Base-by-base conservation (phyloP, 2,113 vertebrate species). In the Trematocara zebra region DNA sequence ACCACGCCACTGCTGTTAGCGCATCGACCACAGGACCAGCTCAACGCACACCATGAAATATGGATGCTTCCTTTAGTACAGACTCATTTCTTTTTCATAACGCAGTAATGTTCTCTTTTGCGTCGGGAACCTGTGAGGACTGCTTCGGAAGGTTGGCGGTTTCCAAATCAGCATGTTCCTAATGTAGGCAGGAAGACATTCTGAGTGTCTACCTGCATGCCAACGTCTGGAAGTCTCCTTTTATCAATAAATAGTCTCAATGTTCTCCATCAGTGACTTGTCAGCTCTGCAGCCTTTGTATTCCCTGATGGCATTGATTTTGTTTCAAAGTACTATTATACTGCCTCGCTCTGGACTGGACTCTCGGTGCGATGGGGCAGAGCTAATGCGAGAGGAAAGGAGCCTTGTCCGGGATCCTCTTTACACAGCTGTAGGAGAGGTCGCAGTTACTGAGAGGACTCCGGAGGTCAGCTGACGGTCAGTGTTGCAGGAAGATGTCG, bases 71-170 rank as follows among this genome's bases (percentile, higher is more conserved):
- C 88, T 92, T 90, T 79, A 85, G 90, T 28, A 87, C 87, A 20
- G 82, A 17, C 82, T 95, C 94, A 95, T 96, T 82, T 89, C 84
- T 95, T 92, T 95, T 96, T 96, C 61, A 95, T 94, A 44, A 87
- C 69, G 82, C 82, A 87, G 91, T 88, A 86, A 88, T 87, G 92
- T 90, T 78, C 42, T 84, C 57, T 57, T 90, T 89, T 89, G 86
- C 28, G 42, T 74, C 31, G 1, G 23, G 18, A 59, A 61, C 44
- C 51, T 61, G 47, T 23, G 35, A 12, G 6, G 82, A 17, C 2
- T 20, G 80, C 74, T 76, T 79, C 6, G 3, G 81, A 44, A 37
- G 84, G 54, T 80, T 37, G 11, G 74, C 11, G 8, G 6, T 53
- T 87, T 57, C 64, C 57, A 52, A 52, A 84, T 87, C 89, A 80